A percentile compares a stretch with the other conserved stretches of the same genome.
phyloP scores from a whole-genome alignment of 92 coral and sea anemone genomes.

The Epizoanthus ramosus region DNA sequence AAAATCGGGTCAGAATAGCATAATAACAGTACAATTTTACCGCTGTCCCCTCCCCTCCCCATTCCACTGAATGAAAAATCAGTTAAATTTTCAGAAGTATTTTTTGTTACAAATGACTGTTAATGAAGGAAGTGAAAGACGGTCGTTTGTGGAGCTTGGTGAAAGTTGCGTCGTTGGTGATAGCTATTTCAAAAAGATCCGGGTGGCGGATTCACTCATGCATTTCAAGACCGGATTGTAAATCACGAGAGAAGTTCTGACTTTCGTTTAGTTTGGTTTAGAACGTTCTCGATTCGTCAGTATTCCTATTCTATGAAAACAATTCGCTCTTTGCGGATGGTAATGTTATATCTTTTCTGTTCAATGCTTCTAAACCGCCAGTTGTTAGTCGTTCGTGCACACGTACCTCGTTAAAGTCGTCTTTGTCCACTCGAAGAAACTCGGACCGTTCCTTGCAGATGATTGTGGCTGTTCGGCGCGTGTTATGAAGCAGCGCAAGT shows the following conservation, averaged over 20 bases:
- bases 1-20: too few relatives aligned
- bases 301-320: not conserved
- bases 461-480: constrained; percentile 88
- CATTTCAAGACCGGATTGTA: too few relatives aligned
- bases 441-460: constrained; percentile 85
- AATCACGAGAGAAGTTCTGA: too few relatives aligned
- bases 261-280: not conserved
- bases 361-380: not conserved
- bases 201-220: not conserved
- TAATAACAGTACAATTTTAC: too few relatives aligned
- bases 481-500: constrained; percentile 94
- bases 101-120: too few relatives aligned
- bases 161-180: too few relatives aligned
- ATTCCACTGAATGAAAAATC: too few relatives aligned
- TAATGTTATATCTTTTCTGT: not conserved
- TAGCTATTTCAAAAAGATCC: not conserved
- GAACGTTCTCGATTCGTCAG: not conserved
- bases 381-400: not conserved
- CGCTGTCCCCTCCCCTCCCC: too few relatives aligned
- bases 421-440: constrained; percentile 91
- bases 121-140: too few relatives aligned
- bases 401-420: constrained; percentile 92
- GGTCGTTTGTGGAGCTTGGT: too few relatives aligned
- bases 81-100: too few relatives aligned
- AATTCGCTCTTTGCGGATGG: not conserved